Conservation (phyloP, 2,113 vertebrate genomes). For the Machaerirhynchus nigripectus region DNA sequence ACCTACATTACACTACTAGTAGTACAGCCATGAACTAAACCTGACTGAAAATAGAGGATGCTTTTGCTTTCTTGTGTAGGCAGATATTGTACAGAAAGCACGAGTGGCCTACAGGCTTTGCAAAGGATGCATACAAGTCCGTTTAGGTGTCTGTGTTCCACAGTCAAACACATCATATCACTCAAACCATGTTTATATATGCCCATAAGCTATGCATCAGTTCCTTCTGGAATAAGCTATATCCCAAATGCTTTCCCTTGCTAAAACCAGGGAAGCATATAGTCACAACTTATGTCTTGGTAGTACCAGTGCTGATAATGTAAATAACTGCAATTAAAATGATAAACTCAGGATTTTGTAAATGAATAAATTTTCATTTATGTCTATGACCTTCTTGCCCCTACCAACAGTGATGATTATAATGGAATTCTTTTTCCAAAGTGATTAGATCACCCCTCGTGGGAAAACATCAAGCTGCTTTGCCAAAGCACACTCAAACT, state of each 20-base stretch:
- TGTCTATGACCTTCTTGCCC: not conserved
- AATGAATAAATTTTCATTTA: not conserved
- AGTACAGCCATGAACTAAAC: not conserved
- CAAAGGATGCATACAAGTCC: not conserved
- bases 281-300: not conserved
- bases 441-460: not conserved
- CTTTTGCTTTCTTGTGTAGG: not conserved
- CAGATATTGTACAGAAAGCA: not conserved
- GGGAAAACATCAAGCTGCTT: not conserved
- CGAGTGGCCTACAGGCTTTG: not conserved
- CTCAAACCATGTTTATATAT: not conserved
- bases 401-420: not conserved
- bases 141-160: not conserved
- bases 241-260: not conserved
- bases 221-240: not conserved
- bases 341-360: not conserved
- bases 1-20: too few species aligned
- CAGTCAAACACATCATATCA: not conserved
- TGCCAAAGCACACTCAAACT: not conserved
- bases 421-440: not conserved
- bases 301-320: not conserved
- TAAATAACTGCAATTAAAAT: not conserved
- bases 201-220: rapidly evolving
- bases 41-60: not conserved
- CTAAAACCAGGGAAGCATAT: not conserved